Conservation (phyloP, 53 echinoderm and acorn worm species). For the Temnopleurus reevesii region DNA sequence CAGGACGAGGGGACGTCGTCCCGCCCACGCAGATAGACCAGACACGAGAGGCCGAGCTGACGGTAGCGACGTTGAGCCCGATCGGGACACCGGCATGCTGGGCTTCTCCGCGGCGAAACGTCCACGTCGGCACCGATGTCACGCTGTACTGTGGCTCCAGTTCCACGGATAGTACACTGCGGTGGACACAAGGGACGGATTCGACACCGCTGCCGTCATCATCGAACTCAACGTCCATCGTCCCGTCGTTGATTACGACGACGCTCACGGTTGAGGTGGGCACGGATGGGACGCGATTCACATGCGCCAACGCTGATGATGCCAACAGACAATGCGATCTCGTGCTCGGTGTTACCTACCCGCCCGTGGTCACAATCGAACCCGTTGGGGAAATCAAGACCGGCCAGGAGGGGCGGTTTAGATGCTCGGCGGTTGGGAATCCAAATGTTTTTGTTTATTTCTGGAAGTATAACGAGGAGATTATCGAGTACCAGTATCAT, state of each 20-base stretch:
- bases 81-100: conserved; percentile 39
- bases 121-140: conserved; percentile 19
- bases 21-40: neutral
- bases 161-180: neutral
- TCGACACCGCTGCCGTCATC: neutral
- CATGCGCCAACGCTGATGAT: neutral
- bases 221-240: neutral
- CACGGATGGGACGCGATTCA: conserved; percentile 23
- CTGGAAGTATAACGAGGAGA: conserved; percentile 36
- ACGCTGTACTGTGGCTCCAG: conserved; percentile 18
- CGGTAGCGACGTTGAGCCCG: conserved; percentile 41
- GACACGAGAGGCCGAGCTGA: conserved; percentile 7
- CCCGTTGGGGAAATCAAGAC: conserved; percentile 37
- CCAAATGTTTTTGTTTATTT: conserved; percentile 34
- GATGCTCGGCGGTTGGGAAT: conserved; percentile 37
- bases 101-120: conserved; percentile 16
- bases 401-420: conserved; percentile 22
- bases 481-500: conserved; percentile 17
- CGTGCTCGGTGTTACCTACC: conserved; percentile 6
- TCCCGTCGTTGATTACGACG: conserved; percentile 40
- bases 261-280: neutral
- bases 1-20: conserved; percentile 2
- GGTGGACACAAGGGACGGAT: neutral
- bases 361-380: conserved; percentile 24
- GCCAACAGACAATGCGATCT: neutral